phyloP scores from a whole-genome alignment of 2,797 vertebrate species.

The Phataginus tetradactyla region DNA sequence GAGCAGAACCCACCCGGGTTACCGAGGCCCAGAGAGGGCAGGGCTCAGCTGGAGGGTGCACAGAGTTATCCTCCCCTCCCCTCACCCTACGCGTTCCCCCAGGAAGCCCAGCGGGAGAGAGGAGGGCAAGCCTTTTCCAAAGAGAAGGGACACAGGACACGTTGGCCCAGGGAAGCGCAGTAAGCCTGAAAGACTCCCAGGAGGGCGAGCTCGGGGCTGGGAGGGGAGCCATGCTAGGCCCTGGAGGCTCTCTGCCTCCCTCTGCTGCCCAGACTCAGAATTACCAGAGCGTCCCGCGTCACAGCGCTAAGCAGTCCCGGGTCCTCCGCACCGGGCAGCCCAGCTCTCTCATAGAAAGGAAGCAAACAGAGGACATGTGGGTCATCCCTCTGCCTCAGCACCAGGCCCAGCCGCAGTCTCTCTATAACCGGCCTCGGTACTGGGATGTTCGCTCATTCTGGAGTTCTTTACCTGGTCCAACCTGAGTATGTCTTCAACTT shows the following conservation, averaged over 20 bases:
- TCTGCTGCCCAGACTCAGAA: conserved; percentile 50
- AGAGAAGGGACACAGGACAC: neutral
- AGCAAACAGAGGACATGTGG: neutral
- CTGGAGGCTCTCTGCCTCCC: conserved; percentile 27
- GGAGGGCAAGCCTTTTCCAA: neutral
- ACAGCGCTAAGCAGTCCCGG: neutral
- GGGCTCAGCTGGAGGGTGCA: neutral
- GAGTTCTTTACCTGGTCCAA: conserved; percentile 23
- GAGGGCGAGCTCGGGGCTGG: neutral
- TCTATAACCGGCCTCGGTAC: neutral
- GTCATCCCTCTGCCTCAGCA: neutral
- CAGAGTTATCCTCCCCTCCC: neutral
- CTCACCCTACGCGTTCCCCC: neutral
- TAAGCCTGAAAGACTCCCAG: neutral
- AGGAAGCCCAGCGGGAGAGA: neutral
- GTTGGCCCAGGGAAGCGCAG: neutral
- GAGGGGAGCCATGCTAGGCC: neutral
- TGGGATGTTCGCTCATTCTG: neutral
- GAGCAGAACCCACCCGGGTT: neutral
- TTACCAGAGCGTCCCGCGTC: neutral
- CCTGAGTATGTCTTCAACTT: conserved; percentile 10
- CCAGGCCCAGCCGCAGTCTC: neutral
- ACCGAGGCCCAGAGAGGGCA: neutral
- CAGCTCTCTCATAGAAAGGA: neutral
- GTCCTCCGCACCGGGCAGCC: neutral